Evolutionary conservation across 2,797 vertebrate genomes (phyloP).

Genomic region (Hemibagrus guttatus): DNA sequence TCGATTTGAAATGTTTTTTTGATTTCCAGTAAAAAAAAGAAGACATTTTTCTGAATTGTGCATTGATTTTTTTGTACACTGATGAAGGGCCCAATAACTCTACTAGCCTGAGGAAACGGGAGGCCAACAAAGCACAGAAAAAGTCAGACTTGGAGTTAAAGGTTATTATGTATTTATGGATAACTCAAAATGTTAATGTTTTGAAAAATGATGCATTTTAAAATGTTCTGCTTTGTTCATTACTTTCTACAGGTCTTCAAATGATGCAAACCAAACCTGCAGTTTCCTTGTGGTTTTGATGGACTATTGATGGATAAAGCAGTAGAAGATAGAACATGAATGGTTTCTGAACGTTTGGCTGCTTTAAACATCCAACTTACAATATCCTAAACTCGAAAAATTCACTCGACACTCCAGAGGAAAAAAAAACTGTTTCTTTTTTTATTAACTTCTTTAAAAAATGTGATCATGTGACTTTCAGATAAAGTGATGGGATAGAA

Average conservation of each 20-base stretch:
- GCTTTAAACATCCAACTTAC: neutral
- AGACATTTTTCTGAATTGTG: neutral
- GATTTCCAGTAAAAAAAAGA: neutral
- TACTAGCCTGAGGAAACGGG: constrained; percentile 58
- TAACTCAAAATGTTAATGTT: neutral
- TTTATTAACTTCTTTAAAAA: neutral
- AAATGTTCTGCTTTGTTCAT: neutral
- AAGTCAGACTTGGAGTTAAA: constrained; percentile 62
- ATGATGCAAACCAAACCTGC: neutral
- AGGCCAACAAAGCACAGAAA: constrained; percentile 46
- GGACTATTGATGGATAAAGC: neutral
- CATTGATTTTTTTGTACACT: neutral
- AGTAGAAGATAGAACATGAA: neutral
- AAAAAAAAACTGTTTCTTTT: neutral
- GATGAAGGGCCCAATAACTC: constrained; percentile 31
- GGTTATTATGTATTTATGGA: constrained; percentile 44
- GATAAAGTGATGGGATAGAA: neutral
- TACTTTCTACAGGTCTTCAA: constrained; percentile 9
- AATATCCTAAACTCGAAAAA: neutral
- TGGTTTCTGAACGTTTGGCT: neutral
- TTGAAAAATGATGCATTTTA: neutral
- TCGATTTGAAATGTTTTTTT: neutral
- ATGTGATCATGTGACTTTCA: neutral
- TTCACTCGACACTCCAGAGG: neutral
- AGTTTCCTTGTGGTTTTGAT: neutral